A percentile compares a stretch with the other conserved stretches of the same genome.
Evolutionary conservation across 2,797 vertebrate genomes (phyloP).

Genomic region (Cirrhinus mrigala): DNA sequence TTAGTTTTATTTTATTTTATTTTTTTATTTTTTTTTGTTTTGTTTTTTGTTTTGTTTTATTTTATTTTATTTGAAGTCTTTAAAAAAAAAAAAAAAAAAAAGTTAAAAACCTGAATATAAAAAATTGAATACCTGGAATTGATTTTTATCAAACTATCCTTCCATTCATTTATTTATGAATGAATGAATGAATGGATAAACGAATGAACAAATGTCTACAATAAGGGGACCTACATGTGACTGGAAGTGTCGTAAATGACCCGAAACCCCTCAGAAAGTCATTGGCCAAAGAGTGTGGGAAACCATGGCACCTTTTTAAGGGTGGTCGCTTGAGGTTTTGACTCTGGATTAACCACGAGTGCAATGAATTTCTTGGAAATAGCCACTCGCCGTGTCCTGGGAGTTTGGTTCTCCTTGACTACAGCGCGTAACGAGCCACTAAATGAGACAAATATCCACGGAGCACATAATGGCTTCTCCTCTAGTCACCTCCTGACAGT

Average conservation of each 20-base stretch:
- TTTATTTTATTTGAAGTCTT: no score
- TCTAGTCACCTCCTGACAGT: conserved; percentile 9
- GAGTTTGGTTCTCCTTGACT: conserved; percentile 24
- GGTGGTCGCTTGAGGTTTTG: conserved; percentile 11
- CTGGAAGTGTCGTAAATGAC: not conserved
- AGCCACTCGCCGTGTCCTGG: not conserved
- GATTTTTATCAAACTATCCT: no score
- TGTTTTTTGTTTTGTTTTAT: no score
- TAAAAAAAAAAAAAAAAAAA: no score
- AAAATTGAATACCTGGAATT: no score
- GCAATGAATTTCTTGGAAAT: conserved; percentile 19
- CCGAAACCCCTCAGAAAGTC: not conserved
- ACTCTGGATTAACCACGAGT: conserved; percentile 19
- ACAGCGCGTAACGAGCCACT: conserved; percentile 8
- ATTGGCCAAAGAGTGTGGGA: conserved; percentile 3
- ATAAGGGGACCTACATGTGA: not conserved
- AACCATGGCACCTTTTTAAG: not conserved
- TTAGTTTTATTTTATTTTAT: no score
- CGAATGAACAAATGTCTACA: not conserved
- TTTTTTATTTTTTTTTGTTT: no score
- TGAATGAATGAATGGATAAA: no score
- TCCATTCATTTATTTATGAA: no score
- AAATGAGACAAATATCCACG: conserved; percentile 8
- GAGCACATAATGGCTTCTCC: conserved; percentile 4
- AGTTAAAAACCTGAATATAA: no score